Base-by-base conservation (phyloP, 37 sponge, comb jelly and placozoan species). In the Aphrocallistes beatrix region DNA sequence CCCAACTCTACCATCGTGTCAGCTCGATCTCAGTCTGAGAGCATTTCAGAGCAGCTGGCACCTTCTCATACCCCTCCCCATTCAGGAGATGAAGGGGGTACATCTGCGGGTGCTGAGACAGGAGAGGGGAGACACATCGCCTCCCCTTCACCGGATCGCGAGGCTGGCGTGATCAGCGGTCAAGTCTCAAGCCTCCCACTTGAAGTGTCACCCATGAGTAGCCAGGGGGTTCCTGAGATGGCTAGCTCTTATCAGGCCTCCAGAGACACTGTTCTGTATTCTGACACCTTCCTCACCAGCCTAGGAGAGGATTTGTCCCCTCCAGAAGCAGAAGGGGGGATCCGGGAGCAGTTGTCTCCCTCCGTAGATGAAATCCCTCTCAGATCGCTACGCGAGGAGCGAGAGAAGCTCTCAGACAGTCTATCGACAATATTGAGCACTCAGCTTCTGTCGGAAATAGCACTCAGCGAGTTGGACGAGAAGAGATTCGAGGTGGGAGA, bases 281-380 rank as follows among this genome's bases (percentile, higher is more conserved):
- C 75, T 3, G 75, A 60, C 75, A 60, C 75, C 25, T 60, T 60
- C 34, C 75, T 60, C 6, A 60, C 75, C n/a, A 60, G 75, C n/a
- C 8, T 60, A 28, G 75, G n/a, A 6, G 75, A 60, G 75, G 75
- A 6, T 25, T 3, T 3, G 34, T 60, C 75, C 21, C 75, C 75
- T 60, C 17, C 49, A 21, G 75, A 60, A 60, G n/a, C n/a, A n/a
- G n/a, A n/a, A n/a, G n/a, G n/a, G n/a, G 75, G 75, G 25, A 30
- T 13, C 25, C 75, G 3, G 25, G 75, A 60, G 34, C 10, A 3
- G 17, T 60, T 13, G 3, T 3, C 21, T 19, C 32, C 10, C 32
- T 19, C 10, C 75, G n/a, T n/a, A n/a, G 32, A 60, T 6, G 8
- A 19, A 8, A 16, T 42, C 45, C 45, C 45, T 6, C 75, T 60